A percentile compares a stretch with the other conserved stretches of the same genome.
These are phyloP conservation scores for Porites cylindrica DNA, from an alignment of 92 coral and sea anemone genomes.

Conservation along the genomic window DNA sequence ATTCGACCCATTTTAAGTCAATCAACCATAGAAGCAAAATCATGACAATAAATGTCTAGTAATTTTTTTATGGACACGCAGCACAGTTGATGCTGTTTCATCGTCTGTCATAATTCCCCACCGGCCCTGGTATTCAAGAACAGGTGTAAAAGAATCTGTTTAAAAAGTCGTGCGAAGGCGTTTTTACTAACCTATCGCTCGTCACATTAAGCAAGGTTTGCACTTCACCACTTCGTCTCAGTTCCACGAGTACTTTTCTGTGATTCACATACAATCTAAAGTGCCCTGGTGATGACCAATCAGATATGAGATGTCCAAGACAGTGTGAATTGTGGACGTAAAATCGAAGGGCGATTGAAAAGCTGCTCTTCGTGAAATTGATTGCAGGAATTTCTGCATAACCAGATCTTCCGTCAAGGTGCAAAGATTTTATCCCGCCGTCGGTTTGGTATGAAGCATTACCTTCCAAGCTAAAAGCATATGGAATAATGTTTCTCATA, in stretches of 20 bases:
- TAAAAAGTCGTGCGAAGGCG: no score
- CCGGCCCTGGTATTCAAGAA: no score
- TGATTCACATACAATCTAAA: conserved; percentile 41
- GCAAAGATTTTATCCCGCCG: conserved; percentile 31
- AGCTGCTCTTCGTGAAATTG: conserved; percentile 37
- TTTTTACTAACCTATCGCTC: conserved; percentile 3
- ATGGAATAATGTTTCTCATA: no score
- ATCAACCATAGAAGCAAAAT: no score
- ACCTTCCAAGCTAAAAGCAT: conserved; percentile 14
- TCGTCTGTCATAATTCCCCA: no score
- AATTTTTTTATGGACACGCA: no score
- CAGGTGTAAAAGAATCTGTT: no score
- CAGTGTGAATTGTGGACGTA: conserved; percentile 12
- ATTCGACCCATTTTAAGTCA: no score
- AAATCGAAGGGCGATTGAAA: conserved; percentile 4
- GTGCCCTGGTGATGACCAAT: conserved; percentile 64
- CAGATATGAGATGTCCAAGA: conserved; percentile 55
- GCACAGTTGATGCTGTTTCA: no score
- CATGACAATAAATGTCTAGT: no score
- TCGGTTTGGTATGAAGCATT: conserved; percentile 23
- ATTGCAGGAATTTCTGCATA: conserved; percentile 65
- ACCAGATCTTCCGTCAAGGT: conserved; percentile 54
- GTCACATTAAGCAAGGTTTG: background rate
- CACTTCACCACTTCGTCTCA: conserved; percentile 18
- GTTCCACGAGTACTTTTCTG: background rate